Evolutionary conservation across 2,888 invertebrate species (phyloP).

Genomic region (Tyria jacobaeae): DNA sequence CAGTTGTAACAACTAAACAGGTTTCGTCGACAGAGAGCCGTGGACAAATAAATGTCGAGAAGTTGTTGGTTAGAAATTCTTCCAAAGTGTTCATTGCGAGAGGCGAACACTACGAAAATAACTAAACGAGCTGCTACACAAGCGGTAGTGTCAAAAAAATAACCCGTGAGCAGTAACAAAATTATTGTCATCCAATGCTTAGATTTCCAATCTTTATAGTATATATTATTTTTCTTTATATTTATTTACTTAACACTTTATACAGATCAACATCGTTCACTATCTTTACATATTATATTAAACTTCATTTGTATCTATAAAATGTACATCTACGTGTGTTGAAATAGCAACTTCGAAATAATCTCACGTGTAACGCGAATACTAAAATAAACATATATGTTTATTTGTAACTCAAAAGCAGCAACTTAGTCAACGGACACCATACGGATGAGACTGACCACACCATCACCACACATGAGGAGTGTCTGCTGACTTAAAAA

Average conservation of each 20-base stretch:
- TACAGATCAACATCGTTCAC: slow-evolving; percentile 73
- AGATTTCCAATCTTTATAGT: slow-evolving; percentile 75
- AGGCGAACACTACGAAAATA: neutral
- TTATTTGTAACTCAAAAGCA: slow-evolving; percentile 37
- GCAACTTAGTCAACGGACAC: neutral
- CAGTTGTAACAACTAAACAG: slow-evolving; percentile 20
- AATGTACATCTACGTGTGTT: slow-evolving; percentile 62
- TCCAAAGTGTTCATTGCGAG: neutral
- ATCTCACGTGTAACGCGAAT: slow-evolving; percentile 61
- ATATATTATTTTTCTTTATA: slow-evolving; percentile 66
- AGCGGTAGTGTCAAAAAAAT: slow-evolving; percentile 57
- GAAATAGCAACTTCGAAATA: slow-evolving; percentile 58
- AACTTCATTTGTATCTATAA: slow-evolving; percentile 65
- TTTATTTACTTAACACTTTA: slow-evolving; percentile 76
- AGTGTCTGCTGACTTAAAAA: neutral
- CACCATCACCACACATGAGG: neutral
- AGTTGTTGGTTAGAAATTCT: neutral
- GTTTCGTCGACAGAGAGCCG: slow-evolving; percentile 4
- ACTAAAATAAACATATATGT: slow-evolving; percentile 43
- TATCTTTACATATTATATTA: slow-evolving; percentile 58
- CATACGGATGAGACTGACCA: neutral
- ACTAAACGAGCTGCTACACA: slow-evolving; percentile 24
- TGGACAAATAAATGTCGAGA: slow-evolving; percentile 1
- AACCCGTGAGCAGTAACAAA: slow-evolving; percentile 76
- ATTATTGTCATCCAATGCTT: slow-evolving; percentile 86